Base-by-base conservation (phyloP, 1,140 invertebrate genomes). In the Anastrepha ludens region DNA sequence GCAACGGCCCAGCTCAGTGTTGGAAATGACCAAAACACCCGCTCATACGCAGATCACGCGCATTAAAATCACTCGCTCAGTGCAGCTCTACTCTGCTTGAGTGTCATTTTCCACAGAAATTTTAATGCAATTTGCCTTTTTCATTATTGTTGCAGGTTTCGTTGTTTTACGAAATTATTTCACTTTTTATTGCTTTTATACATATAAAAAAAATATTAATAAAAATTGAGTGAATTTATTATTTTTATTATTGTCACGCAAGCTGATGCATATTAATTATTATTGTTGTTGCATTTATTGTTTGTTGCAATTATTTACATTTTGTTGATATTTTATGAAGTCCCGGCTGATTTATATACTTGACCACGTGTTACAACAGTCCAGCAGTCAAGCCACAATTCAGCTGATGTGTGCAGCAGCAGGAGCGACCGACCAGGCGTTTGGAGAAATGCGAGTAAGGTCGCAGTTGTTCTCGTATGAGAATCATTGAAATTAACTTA, bases 301-400 rank as follows among this genome's bases (percentile, higher is more conserved):
- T 50, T n/a, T 74, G 67, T 4, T 50, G 74, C 47, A 81, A 81
- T 81, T 55, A 81, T 81, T 81, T 81, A 55, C 74, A 81, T 81
- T 67, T 81, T 81, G 47, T 81, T 81, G 74, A 81, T 50, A 20
- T 55, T 55, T 81, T 81, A 81, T 81, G 74, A 81, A 81, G 47
- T 81, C 74, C 41, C 41, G 9, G 67, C 67, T 74, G 67, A 74
- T 74, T 74, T 74, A 74, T 74, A 74, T 47, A 74, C 41, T 81
- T 41, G 47, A 47, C 74, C 47, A 15, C 47, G n/a, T 15, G 41
- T 55, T 17, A 44, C 47, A 55, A n/a, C 64, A 5, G 64, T 5
- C 11, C 64, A 67, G 29, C 47, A 50, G 74, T 17, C n/a, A 44
- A 81, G 47, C 74, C 17, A 50, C 41, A 47, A 7, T 29, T 47